Conservation (phyloP, 2,113 vertebrate genomes). For the Camelus bactrianus region DNA sequence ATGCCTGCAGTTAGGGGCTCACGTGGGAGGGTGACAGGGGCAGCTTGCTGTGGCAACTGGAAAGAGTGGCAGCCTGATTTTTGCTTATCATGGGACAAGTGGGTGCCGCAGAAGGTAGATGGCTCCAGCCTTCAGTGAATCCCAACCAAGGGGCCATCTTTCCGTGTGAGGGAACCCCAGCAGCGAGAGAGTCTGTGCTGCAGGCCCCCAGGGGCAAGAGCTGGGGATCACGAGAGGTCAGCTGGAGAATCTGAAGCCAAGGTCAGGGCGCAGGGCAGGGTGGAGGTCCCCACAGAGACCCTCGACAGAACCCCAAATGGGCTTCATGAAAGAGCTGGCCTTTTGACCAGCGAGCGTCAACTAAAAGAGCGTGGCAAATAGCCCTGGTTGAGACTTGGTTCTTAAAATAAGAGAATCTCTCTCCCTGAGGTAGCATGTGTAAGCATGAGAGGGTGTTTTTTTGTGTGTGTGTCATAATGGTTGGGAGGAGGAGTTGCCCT, state of each 20-base stretch:
- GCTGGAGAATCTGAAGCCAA: neutral
- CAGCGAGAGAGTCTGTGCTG: neutral
- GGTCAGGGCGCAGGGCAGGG: neutral
- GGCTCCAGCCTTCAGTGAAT: neutral
- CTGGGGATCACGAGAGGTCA: neutral
- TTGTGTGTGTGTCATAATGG: neutral
- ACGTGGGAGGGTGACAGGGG: too few species aligned
- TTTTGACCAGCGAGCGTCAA: neutral
- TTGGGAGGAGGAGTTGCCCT: neutral
- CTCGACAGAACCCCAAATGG: neutral
- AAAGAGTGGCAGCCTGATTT: neutral
- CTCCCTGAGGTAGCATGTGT: neutral
- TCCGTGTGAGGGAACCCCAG: neutral
- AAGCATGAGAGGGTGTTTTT: neutral
- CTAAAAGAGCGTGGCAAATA: neutral
- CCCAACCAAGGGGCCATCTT: neutral
- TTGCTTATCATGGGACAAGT: neutral
- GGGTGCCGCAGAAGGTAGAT: neutral
- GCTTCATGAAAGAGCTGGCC: neutral
- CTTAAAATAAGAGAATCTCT: neutral
- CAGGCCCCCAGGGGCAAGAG: neutral
- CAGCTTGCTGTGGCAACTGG: neutral
- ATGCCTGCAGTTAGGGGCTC: neutral
- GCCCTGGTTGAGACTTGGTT: neutral
- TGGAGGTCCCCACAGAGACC: neutral